A percentile compares a stretch with the other conserved stretches of the same genome.
Conservation (phyloP, 2,113 vertebrate genomes). For the cat (Felis catus) region F.catus_Fca126_mat1.0 CM031419.1:150170001-150170500, state of each 20-base stretch:
- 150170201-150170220: slow-evolving; percentile 80
- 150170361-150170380: slow-evolving; percentile 73
- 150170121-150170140: slow-evolving; percentile 82
- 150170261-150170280: slow-evolving; percentile 67
- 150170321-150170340: slow-evolving; percentile 44
- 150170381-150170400: slow-evolving; percentile 80
- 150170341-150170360: slow-evolving; percentile 46
- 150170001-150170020: slow-evolving; percentile 31
- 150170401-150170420: slow-evolving; percentile 75
- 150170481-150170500: slow-evolving; percentile 61
- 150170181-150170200: slow-evolving; percentile 83
- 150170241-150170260: slow-evolving; percentile 56
- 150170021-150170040: slow-evolving; percentile 72
- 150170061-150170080: slow-evolving; percentile 86
- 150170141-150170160: slow-evolving; percentile 85
- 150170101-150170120: slow-evolving; percentile 77
- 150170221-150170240: slow-evolving; percentile 81
- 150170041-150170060: slow-evolving; percentile 70
- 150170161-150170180: slow-evolving; percentile 95
- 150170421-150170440: slow-evolving; percentile 58
- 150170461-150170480: slow-evolving; percentile 63
- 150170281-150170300: slow-evolving; percentile 61
- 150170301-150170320: slow-evolving; percentile 21
- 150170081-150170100: slow-evolving; percentile 75
- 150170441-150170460: slow-evolving; percentile 77